Base-by-base conservation (phyloP, 2,797 vertebrate species). In the Florisuga fusca region DNA sequence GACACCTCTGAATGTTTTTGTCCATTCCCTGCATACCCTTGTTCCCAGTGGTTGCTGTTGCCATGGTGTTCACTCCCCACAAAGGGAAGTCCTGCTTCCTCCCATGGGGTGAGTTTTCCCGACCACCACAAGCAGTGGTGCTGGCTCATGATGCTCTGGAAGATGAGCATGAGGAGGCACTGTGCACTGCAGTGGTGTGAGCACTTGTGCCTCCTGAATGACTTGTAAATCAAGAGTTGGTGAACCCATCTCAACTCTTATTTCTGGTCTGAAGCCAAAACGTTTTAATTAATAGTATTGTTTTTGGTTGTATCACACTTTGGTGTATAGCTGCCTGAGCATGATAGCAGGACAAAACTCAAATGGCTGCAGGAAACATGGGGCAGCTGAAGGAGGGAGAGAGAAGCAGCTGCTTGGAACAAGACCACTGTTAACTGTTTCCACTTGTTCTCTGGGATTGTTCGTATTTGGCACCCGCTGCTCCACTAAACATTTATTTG, bases 361-460 rank as follows among this genome's bases (percentile, higher is more conserved):
- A 81, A 66, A 84, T 34, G 63, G 64, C 74, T 93, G 63, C 71
- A 90, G 91, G 84, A 95, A 86, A 87, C 54, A 27, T 4, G 0
- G 25, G 63, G 93, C 62, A 86, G 90, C 34, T 84, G 84, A 77
- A 78, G 50, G 43, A 84, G 75, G 72, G 73, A 93, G 67, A 3
- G 16, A 11, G 36, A 71, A 79, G 45, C 81, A 95, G 95, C 72
- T 92, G 90, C 80, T 91, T 75, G 92, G 75, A 95, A 89, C 57
- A 51, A 15, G 54, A 50, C 69, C 86, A 1, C 4, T 34, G 46
- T 58, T 79, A 89, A 69, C 76, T 1, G 27, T 93, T 95, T 77
- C 80, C 86, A 92, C 91, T 94, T 84, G 54, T 79, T 95, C 91
- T 75, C 54, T 53, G 64, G 46, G 57, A 89, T 92, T 95, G 87